Evolutionary conservation across 2,113 vertebrate genomes (phyloP).

Genomic region (Pterophyllum scalare): DNA sequence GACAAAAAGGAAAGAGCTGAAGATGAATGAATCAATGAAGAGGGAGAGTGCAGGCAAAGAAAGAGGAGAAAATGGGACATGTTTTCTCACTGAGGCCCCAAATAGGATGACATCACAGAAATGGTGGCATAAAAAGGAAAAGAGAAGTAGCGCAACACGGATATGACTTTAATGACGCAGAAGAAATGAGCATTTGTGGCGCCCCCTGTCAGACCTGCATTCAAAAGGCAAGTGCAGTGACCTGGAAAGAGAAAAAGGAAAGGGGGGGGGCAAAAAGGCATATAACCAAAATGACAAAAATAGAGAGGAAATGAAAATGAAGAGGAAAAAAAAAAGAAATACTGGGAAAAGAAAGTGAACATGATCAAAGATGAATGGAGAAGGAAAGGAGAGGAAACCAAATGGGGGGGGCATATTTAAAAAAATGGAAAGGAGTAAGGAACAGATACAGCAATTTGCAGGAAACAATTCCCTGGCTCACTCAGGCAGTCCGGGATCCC

Average conservation of each 20-base stretch:
- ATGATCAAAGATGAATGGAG: background rate
- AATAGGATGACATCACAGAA: background rate
- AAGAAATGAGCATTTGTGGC: background rate
- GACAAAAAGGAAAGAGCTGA: background rate
- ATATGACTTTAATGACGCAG: background rate
- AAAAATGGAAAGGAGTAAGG: rapidly evolving
- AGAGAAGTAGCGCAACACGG: background rate
- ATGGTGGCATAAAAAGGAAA: background rate
- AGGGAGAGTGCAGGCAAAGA: too few relatives aligned
- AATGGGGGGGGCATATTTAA: background rate
- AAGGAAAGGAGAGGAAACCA: background rate
- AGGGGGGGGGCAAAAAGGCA: background rate
- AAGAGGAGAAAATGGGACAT: background rate
- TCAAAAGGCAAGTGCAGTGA: background rate
- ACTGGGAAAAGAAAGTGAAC: too few relatives aligned
- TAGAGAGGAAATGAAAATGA: rapidly evolving
- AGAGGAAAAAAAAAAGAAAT: background rate
- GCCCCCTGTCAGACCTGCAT: background rate
- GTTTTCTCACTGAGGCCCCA: background rate
- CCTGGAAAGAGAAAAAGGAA: background rate
- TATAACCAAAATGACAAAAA: background rate
- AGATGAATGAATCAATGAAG: background rate
- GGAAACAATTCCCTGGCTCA: background rate
- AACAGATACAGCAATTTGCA: background rate
- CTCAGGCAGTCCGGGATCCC: background rate